Evolutionary conservation across 2,113 vertebrate species (phyloP).

Genomic region (Otus sunia): DNA sequence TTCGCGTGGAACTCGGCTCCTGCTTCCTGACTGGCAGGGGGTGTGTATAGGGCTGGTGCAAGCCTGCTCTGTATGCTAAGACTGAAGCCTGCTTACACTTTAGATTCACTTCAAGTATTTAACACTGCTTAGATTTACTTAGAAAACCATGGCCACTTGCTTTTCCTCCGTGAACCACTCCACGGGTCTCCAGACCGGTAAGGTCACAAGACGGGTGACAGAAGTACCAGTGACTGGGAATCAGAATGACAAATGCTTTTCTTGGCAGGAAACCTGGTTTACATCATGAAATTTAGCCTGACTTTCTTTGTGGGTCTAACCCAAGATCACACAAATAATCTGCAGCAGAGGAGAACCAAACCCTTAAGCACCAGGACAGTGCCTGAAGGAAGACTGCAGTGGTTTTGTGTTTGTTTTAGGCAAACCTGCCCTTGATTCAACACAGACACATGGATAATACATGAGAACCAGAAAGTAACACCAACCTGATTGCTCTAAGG

Average conservation of each 20-base stretch:
- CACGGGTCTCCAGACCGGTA: neutral
- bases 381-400: neutral
- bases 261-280: neutral
- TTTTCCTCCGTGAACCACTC: neutral
- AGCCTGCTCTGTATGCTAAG: neutral
- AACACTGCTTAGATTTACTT: neutral
- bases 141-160: neutral
- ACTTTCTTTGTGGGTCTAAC: neutral
- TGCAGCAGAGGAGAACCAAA: neutral
- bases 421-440: neutral
- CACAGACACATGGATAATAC: neutral
- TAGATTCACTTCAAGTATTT: neutral
- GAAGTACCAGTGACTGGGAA: neutral
- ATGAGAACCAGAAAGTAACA: neutral
- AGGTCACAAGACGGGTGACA: neutral
- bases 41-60: neutral
- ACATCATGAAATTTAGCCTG: neutral
- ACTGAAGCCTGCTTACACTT: neutral
- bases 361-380: neutral
- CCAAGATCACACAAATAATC: neutral
- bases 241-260: neutral
- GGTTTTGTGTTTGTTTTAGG: neutral
- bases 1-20: accelerated
- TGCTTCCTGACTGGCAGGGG: neutral
- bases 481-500: neutral